These are phyloP conservation scores for Delphinus delphis DNA, from an alignment of 2,113 vertebrate genomes.

Conservation along the genomic window DNA sequence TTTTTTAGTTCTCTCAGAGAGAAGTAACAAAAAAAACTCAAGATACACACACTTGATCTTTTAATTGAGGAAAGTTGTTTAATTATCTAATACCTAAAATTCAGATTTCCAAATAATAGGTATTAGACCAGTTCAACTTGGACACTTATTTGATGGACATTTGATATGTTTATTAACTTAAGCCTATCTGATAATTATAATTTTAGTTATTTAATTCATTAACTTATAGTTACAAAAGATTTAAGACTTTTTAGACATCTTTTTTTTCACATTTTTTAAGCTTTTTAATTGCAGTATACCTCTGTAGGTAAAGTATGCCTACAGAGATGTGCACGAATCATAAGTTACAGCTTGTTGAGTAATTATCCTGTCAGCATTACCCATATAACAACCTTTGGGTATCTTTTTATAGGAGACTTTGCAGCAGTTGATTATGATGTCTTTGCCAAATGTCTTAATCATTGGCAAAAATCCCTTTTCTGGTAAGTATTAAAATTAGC, in stretches of 20 bases:
- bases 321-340: neutral
- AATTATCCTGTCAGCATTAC: neutral
- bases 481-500: slow-evolving; percentile 84
- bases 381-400: neutral
- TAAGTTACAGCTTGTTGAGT: slow-evolving; percentile 29
- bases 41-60: neutral
- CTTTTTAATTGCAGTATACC: neutral
- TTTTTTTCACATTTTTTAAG: neutral
- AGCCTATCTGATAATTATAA: neutral
- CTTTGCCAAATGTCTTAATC: slow-evolving; percentile 94
- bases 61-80: slow-evolving; percentile 23
- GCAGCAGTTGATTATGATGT: slow-evolving; percentile 98
- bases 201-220: slow-evolving; percentile 51
- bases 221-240: neutral
- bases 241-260: neutral
- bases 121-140: slow-evolving; percentile 12
- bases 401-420: slow-evolving; percentile 91
- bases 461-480: slow-evolving; percentile 95
- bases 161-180: neutral
- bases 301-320: neutral
- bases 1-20: neutral
- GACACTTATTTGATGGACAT: neutral
- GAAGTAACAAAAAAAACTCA: neutral
- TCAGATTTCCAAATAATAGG: slow-evolving; percentile 3
- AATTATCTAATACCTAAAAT: slow-evolving; percentile 24